A percentile compares a stretch with the other conserved stretches of the same genome.
phyloP scores from a whole-genome alignment of 2,888 invertebrate species.

The Eupithecia tripunctaria region DNA sequence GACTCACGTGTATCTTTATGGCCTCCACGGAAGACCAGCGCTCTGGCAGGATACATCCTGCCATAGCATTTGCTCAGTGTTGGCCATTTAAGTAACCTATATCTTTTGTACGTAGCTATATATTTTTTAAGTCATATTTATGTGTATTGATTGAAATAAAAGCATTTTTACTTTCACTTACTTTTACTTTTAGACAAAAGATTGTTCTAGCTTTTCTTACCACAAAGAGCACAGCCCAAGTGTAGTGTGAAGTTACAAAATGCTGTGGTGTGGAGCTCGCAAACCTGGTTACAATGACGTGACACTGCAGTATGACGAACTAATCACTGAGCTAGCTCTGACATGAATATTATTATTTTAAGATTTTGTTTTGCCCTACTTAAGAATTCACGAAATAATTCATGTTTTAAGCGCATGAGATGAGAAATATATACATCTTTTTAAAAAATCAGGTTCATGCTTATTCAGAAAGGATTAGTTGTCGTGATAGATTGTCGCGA shows the following conservation, averaged over 20 bases:
- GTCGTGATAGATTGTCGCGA: neutral
- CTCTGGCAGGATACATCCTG: no score
- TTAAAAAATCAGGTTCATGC: neutral
- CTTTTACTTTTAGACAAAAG: neutral
- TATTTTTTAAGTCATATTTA: no score
- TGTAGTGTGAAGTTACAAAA: constrained; percentile 50
- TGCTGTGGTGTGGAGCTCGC: constrained; percentile 52
- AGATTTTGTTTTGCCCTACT: constrained; percentile 2
- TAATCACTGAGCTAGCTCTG: constrained; percentile 51
- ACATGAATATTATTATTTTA: constrained; percentile 20
- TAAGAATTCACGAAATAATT: neutral
- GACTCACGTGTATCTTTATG: no score
- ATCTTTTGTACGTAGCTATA: no score
- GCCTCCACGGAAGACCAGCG: no score
- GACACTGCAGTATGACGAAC: constrained; percentile 65
- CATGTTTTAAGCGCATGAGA: neutral
- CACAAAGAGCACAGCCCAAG: constrained; percentile 32
- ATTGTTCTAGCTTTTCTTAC: neutral
- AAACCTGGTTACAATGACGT: constrained; percentile 66
- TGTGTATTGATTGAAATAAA: no score
- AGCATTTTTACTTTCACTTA: no score
- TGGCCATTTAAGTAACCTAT: no score
- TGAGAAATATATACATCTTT: neutral
- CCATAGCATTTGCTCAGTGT: no score
- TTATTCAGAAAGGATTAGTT: neutral